phyloP scores from a whole-genome alignment of 2,113 vertebrate species.

The Paratilapia polleni region DNA sequence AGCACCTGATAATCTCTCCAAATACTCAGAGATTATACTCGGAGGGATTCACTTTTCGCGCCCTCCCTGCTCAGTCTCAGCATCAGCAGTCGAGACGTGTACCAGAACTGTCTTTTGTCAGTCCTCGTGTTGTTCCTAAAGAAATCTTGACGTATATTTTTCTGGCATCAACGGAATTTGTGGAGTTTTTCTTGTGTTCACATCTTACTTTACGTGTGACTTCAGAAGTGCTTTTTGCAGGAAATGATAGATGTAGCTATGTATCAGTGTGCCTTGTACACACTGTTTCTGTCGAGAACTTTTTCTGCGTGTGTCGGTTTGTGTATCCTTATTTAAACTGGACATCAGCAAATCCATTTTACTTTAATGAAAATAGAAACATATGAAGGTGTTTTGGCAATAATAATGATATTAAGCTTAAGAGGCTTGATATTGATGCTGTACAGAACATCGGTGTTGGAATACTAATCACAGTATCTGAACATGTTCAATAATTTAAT shows the following conservation, averaged over 20 bases:
- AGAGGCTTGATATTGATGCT: constrained; percentile 56
- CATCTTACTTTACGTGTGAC: constrained; percentile 40
- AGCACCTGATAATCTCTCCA: constrained; percentile 52
- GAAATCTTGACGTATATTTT: constrained; percentile 53
- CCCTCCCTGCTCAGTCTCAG: constrained; percentile 16
- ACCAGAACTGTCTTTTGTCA: constrained; percentile 46
- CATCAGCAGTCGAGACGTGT: constrained; percentile 18
- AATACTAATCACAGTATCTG: constrained; percentile 42
- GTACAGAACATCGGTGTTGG: constrained; percentile 55
- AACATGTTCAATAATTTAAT: constrained; percentile 48
- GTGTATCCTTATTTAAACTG: constrained; percentile 40
- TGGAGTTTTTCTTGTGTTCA: constrained; percentile 60
- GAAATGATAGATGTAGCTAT: constrained; percentile 61
- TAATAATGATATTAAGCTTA: constrained; percentile 50
- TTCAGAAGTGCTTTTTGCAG: constrained; percentile 67
- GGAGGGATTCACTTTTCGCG: constrained; percentile 26
- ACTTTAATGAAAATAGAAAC: constrained; percentile 16
- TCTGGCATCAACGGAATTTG: constrained; percentile 53
- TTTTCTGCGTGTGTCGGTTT: constrained; percentile 50
- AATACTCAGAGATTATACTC: constrained; percentile 48
- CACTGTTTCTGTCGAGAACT: constrained; percentile 60
- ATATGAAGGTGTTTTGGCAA: constrained; percentile 60
- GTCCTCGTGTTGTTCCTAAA: constrained; percentile 35
- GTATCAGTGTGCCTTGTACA: constrained; percentile 70
- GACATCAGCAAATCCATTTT: constrained; percentile 27